A percentile compares a stretch with the other conserved stretches of the same genome.
Evolutionary conservation across 2,888 invertebrate genomes (phyloP).

Genomic region (Cryptocephalus moraei): DNA sequence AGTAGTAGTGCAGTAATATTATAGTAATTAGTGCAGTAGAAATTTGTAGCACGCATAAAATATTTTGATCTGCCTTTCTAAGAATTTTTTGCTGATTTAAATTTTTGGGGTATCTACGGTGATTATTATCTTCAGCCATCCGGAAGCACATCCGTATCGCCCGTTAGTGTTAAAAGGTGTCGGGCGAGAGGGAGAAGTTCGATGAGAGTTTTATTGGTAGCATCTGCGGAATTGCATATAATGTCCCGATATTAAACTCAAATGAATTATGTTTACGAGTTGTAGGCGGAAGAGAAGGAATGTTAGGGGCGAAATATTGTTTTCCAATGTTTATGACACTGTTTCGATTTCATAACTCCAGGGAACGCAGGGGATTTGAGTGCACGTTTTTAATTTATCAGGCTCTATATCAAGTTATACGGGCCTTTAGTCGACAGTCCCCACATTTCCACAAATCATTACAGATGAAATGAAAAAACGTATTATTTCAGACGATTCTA

Average conservation of each 20-base stretch:
- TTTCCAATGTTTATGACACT: constrained; percentile 42
- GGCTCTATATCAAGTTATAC: constrained; percentile 37
- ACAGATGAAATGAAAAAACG: constrained; percentile 34
- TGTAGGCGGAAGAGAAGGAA: constrained; percentile 26
- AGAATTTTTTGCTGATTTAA: not conserved
- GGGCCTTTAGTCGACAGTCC: constrained; percentile 33
- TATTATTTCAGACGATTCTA: constrained; percentile 24
- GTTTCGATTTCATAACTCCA: constrained; percentile 43
- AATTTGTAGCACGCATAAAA: too few species aligned
- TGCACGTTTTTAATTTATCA: constrained; percentile 44
- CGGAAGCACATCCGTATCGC: too few species aligned
- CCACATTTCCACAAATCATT: constrained; percentile 36
- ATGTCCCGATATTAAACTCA: constrained; percentile 10
- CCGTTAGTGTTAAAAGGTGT: constrained; percentile 1
- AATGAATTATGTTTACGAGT: constrained; percentile 32
- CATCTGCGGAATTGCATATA: constrained; percentile 15
- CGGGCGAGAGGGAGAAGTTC: constrained; percentile 4
- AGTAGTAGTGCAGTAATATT: too few species aligned
- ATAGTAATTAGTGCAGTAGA: too few species aligned
- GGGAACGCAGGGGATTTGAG: constrained; percentile 28
- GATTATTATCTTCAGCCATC: too few species aligned
- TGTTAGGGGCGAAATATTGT: constrained; percentile 37
- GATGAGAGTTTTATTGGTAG: constrained; percentile 11
- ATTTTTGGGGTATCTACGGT: too few species aligned
- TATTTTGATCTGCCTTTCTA: not conserved